Evolutionary conservation across 2,113 vertebrate genomes (phyloP).

Genomic region (Willisornis vidua): DNA sequence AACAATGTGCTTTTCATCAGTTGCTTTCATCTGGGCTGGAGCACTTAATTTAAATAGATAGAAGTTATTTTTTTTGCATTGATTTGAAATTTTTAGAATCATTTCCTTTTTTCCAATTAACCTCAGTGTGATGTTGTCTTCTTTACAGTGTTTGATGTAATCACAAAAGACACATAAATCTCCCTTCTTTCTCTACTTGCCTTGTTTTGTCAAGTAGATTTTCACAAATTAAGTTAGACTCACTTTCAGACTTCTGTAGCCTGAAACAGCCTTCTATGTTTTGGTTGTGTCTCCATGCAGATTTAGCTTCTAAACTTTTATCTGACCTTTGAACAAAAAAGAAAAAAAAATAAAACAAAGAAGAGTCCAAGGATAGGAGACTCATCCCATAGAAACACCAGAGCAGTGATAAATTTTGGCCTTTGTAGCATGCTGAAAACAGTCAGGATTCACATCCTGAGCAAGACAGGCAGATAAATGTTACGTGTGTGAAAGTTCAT

Average conservation of each 20-base stretch:
- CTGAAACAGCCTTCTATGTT: background rate
- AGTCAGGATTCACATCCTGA: background rate
- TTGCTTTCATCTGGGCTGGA: slow-evolving; percentile 1
- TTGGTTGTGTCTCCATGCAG: background rate
- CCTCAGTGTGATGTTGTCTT: background rate
- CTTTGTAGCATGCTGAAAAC: background rate
- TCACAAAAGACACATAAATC: background rate
- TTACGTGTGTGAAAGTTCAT: background rate
- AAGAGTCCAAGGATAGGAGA: background rate
- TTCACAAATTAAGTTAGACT: background rate
- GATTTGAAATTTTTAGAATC: background rate
- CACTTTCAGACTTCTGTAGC: background rate
- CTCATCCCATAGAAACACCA: background rate
- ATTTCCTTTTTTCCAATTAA: slow-evolving; percentile 11
- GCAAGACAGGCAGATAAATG: background rate
- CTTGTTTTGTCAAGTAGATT: background rate
- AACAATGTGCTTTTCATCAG: background rate
- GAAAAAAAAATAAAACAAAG: no score
- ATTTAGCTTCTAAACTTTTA: background rate
- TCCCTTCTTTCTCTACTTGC: background rate
- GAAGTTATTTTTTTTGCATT: background rate
- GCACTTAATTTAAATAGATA: slow-evolving; percentile 9
- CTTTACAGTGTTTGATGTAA: background rate
- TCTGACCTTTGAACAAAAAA: background rate
- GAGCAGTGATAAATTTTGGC: background rate